Evolutionary conservation across 2,888 invertebrate genomes (phyloP).

Genomic region (Unio delphinus): DNA sequence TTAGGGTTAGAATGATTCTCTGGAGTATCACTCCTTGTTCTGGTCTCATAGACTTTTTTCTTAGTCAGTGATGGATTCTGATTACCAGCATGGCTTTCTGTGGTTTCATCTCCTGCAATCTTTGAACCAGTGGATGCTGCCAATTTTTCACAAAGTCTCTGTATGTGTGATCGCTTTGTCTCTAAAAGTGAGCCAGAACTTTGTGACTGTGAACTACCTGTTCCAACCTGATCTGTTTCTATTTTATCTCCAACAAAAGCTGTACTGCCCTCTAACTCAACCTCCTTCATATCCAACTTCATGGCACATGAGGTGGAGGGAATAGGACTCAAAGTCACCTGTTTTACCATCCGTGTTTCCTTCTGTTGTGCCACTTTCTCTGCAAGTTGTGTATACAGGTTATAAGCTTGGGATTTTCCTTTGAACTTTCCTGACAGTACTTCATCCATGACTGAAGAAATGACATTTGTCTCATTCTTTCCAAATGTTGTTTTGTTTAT

Average conservation of each 20-base stretch:
- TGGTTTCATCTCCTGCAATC: constrained; percentile 4
- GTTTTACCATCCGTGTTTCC: constrained; percentile 27
- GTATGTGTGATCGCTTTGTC: too few relatives aligned
- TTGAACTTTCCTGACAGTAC: constrained; percentile 43
- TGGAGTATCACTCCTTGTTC: too few relatives aligned
- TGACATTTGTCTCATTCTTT: neutral
- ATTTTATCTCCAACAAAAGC: constrained; percentile 1
- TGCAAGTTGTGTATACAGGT: constrained; percentile 53
- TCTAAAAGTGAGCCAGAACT: too few relatives aligned
- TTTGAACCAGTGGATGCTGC: constrained; percentile 1
- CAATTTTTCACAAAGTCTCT: constrained; percentile 5
- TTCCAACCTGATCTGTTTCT: neutral
- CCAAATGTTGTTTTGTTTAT: neutral
- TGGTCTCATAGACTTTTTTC: too few relatives aligned
- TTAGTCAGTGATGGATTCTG: too few relatives aligned
- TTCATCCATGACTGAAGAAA: constrained; percentile 24
- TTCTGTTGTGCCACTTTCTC: constrained; percentile 46
- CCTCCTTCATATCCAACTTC: constrained; percentile 24
- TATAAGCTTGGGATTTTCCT: constrained; percentile 52
- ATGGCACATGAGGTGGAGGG: constrained; percentile 52
- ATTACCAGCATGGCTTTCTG: neutral
- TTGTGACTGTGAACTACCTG: neutral
- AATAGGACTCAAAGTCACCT: constrained; percentile 43
- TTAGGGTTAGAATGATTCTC: neutral
- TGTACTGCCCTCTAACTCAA: constrained; percentile 1